Base-by-base conservation (phyloP, 2,888 invertebrate genomes). In the Mamestra brassicae region DNA sequence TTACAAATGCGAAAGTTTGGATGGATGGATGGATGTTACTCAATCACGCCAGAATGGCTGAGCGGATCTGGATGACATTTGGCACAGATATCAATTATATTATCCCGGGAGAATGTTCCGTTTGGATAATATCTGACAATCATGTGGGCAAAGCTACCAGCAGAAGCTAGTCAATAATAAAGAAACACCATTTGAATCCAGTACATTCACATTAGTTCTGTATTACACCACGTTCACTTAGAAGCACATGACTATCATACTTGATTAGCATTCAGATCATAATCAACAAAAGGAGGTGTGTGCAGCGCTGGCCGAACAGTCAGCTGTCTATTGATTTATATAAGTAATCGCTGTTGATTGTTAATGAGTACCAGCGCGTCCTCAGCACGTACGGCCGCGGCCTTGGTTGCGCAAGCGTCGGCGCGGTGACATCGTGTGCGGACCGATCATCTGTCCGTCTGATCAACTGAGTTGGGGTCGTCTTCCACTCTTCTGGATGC, bases 371-470 rank as follows among this genome's bases (percentile, higher is more conserved):
- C 38, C 26, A 15, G 38, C 1, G 26, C 60, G 80, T 61, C 80
- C 78, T 79, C 67, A 66, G 15, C 74, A 79, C 78, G 78, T 68
- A 26, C 47, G 6, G 5, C 4, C 0, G 11, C 61, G 65, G 63
- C 78, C 78, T 79, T 68, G 64, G 7, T 78, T 79, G 60, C 57
- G 74, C 65, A 79, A 79, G 45, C 4, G 47, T 2, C 47, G 42
- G 8, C 38, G 38, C 38, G 38, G 38, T 6, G 38, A 38, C 26
- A 5, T 0, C 15, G 58, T 15, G n/a, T 2, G 61, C 60, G 11
- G 60, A 26, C 26, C 26, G 26, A 15, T 13, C 34, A 26, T 57
- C 57, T 57, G 6, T 11, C 34, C 26, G 55, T n/a, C 11, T 42
- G 42, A 2, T 6, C 34, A 6, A 57, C 34, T 26, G 55, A 0